A percentile compares a stretch with the other conserved stretches of the same genome.
Conservation (phyloP, 2,113 vertebrate genomes). For the Sialia sialis region DNA sequence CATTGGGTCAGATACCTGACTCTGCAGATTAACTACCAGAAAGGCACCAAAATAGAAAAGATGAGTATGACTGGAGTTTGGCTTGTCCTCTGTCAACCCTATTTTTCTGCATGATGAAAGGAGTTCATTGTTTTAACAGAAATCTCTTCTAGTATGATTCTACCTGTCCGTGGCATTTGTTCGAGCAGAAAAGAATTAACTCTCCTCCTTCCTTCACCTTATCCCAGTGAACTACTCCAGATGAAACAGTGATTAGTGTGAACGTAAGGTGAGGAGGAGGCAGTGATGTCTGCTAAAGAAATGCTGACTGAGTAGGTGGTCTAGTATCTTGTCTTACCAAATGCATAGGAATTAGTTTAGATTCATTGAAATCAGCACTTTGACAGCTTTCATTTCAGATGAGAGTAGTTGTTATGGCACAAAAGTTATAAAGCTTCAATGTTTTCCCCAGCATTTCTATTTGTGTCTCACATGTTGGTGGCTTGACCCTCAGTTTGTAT, state of each 20-base stretch:
- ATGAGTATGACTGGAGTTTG: background rate
- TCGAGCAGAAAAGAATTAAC: background rate
- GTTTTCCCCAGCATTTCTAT: background rate
- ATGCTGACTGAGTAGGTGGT: background rate
- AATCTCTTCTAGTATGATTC: background rate
- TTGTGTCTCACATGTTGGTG: background rate
- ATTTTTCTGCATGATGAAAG: background rate
- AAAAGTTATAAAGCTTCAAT: background rate
- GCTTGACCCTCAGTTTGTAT: background rate
- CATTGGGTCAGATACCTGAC: background rate
- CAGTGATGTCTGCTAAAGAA: background rate
- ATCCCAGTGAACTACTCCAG: background rate
- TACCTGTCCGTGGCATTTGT: background rate
- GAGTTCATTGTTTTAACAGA: background rate
- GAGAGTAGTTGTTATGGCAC: background rate
- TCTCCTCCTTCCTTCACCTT: background rate
- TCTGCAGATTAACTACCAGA: background rate
- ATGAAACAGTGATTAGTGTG: background rate
- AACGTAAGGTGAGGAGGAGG: background rate
- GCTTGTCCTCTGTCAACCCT: background rate
- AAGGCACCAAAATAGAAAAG: background rate
- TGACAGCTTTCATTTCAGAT: background rate
- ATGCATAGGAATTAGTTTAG: background rate
- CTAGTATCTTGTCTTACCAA: background rate
- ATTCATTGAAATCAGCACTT: background rate